Evolutionary conservation across 2,888 invertebrate genomes (phyloP), one percentile per base, ranked within the genome.

Genomic region (Rutpela maculata): DNA sequence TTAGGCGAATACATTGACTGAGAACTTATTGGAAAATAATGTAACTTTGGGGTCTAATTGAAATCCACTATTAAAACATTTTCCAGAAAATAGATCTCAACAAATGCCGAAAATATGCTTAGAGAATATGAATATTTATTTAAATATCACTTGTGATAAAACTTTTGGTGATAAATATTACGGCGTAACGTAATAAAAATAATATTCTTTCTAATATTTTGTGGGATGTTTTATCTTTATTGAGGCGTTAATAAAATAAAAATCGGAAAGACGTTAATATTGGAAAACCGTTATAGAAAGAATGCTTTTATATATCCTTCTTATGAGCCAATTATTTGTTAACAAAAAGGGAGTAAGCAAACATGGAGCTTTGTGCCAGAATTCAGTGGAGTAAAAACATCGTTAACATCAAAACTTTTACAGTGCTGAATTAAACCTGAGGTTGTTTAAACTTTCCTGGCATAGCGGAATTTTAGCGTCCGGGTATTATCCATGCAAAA

Each of bases 361-460:
- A 31, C 12, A 17, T 0, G 0, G 38, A 38, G 11, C 35, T 38
- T 38, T 63, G 11, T 9, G 10, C n/a, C 22, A 63, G 38, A 38
- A 63, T 63, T 18, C 63, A 35, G 38, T 38, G 18, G 0, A 38
- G 31, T n/a, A 18, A 63, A 38, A 63, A 63, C 12, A 38, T 38
- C n/a, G 10, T 63, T 18, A 63, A 11, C 9, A 17, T 18, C 5
- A 35, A 63, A 63, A 63, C 18, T 63, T 63, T 38, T 50, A 63
- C 63, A 63, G 11, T 18, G 38, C 35, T 18, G 63, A 63, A 35
- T 38, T 63, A 63, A 63, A 38, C 63, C 18, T 17, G 38, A 35
- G 38, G 9, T 18, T 38, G 35, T 63, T 63, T 63, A 9, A 63
- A 50, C 50, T 50, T 12, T n/a, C 3, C 0, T 0, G 17, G 38